These are phyloP conservation scores for Ornithorhynchus anatinus DNA, from an alignment of 2,113 vertebrate species.

Conservation along the genomic window DNA sequence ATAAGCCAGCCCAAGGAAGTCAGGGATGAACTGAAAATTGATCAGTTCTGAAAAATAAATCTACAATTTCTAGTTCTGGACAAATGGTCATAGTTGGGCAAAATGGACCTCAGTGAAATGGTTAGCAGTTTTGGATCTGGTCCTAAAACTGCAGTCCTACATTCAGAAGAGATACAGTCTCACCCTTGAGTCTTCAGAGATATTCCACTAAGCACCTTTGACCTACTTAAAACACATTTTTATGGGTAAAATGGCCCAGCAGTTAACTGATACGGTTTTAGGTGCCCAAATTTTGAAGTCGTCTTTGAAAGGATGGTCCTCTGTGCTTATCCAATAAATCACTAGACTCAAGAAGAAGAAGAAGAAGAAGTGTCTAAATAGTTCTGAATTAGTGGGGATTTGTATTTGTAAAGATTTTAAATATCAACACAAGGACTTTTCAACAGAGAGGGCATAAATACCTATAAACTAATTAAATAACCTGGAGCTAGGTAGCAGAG, in stretches of 20 bases:
- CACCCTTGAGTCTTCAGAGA: conserved; percentile 26
- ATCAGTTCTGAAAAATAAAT: conserved; percentile 11
- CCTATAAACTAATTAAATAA: too few relatives aligned
- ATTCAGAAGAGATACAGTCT: conserved; percentile 32
- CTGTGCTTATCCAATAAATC: conserved; percentile 1
- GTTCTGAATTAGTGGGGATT: not conserved
- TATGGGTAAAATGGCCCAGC: too few relatives aligned
- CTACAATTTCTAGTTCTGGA: conserved; percentile 17
- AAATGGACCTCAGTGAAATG: conserved; percentile 16
- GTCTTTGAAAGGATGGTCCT: not conserved
- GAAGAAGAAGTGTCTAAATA: not conserved
- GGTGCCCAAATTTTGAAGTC: conserved; percentile 30
- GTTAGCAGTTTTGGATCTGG: conserved; percentile 5
- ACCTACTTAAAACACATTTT: not conserved
- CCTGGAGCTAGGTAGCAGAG: too few relatives aligned
- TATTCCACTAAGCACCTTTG: conserved; percentile 17
- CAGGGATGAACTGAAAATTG: conserved; percentile 30
- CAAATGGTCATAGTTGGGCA: conserved; percentile 1
- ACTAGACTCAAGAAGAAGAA: conserved; percentile 30
- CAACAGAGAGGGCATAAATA: too few relatives aligned
- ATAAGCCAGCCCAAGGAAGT: conserved; percentile 41
- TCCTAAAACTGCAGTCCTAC: conserved; percentile 12
- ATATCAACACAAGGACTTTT: conserved; percentile 13
- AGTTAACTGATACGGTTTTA: not conserved
- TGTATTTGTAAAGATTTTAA: conserved; percentile 16